Base-by-base conservation (phyloP, 2,888 invertebrate genomes). In the Zootermopsis nevadensis region DNA sequence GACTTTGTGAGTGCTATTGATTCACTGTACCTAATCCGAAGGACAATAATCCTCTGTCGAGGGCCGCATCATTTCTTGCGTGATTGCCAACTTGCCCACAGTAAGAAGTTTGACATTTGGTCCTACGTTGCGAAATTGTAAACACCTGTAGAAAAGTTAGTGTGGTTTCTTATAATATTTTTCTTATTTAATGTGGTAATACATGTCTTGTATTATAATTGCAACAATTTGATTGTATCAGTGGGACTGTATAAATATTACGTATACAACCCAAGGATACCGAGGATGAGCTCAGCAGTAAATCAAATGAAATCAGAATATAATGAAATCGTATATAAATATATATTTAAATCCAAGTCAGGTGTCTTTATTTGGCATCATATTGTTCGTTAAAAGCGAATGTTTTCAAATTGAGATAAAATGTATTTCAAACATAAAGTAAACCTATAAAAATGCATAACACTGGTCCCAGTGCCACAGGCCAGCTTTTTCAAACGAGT, bases 401-500 rank as follows among this genome's bases (percentile, higher is more conserved):
- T 60, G n/a, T 27, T 6, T 60, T 27, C n/a, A 1, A 8, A 7
- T n/a, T 60, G 60, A 2, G 60, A 60, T 60, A 60, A 42, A 42
- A 76, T 38, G 27, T n/a, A 27, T 48, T 42, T 42, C 8, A 12
- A 42, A 27, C 19, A 42, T 76, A 12, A n/a, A n/a, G 33, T 74
- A 38, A 38, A 38, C 7, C 38, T n/a, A 60, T 27, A 60, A 60
- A 60, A 60, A 27, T 27, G 60, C 27, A 31, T 42, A 27, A 66
- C 38, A 60, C 15, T 79, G 38, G 74, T 42, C 33, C 31, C 69
- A 0, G 33, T 33, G 48, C 60, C 35, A 79, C 38, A 79, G 66
- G 79, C 79, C 60, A 72, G 66, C 77, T 79, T 83, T 79, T 83
- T 79, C 83, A 79, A 67, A 35, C 72, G 42, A 77, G 77, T 83